phyloP scores from a whole-genome alignment of 1,140 invertebrate species.

The Euura lappo region DNA sequence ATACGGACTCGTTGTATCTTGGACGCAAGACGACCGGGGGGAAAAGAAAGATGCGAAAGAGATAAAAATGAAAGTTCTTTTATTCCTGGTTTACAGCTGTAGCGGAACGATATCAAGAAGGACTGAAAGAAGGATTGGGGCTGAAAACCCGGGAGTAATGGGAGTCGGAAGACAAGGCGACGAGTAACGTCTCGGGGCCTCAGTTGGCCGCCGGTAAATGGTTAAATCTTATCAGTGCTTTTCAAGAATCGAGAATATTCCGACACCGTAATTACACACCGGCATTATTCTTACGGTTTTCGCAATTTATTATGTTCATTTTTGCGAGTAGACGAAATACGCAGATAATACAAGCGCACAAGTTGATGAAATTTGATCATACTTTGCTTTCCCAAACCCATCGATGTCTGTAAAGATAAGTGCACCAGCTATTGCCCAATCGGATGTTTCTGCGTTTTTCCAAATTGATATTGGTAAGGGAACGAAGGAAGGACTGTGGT shows the following conservation, averaged over 20 bases:
- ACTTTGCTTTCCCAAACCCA: too few relatives aligned
- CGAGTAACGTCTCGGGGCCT: not conserved
- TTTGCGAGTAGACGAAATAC: not conserved
- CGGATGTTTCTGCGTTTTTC: too few relatives aligned
- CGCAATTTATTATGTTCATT: not conserved
- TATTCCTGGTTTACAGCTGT: not conserved
- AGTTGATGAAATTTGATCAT: too few relatives aligned
- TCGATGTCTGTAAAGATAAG: too few relatives aligned
- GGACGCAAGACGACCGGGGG: not conserved
- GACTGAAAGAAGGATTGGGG: not conserved
- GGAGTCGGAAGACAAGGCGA: conserved; percentile 3
- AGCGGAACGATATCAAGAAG: not conserved
- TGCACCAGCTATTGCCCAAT: too few relatives aligned
- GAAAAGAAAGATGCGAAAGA: not conserved
- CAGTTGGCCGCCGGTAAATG: not conserved
- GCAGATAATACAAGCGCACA: too few relatives aligned
- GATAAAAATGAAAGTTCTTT: not conserved
- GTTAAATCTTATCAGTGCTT: not conserved
- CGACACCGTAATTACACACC: not conserved
- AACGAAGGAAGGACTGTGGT: too few relatives aligned
- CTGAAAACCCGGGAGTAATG: not conserved
- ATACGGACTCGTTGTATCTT: not conserved
- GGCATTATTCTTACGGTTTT: not conserved
- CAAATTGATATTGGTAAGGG: too few relatives aligned
- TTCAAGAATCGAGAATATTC: not conserved